A percentile compares a stretch with the other conserved stretches of the same genome.
Conservation (phyloP, 2,888 invertebrate genomes). For the Lottia scabra region DNA sequence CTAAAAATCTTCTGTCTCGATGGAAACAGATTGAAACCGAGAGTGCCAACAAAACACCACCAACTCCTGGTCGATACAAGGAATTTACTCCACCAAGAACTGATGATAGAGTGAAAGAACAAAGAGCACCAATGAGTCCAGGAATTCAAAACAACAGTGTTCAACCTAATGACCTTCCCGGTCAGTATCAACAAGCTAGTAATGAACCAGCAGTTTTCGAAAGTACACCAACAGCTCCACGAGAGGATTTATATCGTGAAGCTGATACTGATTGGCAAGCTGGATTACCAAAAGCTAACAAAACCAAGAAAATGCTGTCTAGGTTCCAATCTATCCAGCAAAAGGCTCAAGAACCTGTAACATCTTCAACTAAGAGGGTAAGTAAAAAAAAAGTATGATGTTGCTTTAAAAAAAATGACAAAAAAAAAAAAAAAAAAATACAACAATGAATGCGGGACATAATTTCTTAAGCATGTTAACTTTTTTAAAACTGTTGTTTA, state of each 20-base stretch:
- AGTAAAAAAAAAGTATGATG: constrained; percentile 11
- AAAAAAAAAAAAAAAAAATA: too few relatives aligned
- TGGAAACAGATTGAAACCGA: constrained; percentile 84
- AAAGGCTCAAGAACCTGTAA: constrained; percentile 26
- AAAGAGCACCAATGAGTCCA: constrained; percentile 48
- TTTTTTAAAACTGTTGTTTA: not conserved
- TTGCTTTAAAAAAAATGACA: too few relatives aligned
- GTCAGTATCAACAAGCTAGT: constrained; percentile 47
- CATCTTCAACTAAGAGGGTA: constrained; percentile 47
- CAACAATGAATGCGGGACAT: not conserved
- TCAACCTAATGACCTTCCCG: constrained; percentile 54
- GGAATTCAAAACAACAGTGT: constrained; percentile 44
- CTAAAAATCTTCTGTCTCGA: constrained; percentile 83
- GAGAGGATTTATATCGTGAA: constrained; percentile 71
- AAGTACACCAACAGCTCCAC: constrained; percentile 45
- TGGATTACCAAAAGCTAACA: constrained; percentile 74
- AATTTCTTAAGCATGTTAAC: not conserved
- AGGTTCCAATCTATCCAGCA: constrained; percentile 84
- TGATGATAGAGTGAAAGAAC: constrained; percentile 37
- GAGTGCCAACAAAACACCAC: constrained; percentile 42
- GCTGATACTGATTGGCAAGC: constrained; percentile 59
- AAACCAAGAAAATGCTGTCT: constrained; percentile 85
- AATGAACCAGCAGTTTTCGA: constrained; percentile 46
- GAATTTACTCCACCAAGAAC: constrained; percentile 61
- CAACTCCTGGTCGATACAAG: constrained; percentile 48